These are phyloP conservation scores for Epizoanthus scotinus DNA, from an alignment of 92 coral and sea anemone species.

Conservation along the genomic window DNA sequence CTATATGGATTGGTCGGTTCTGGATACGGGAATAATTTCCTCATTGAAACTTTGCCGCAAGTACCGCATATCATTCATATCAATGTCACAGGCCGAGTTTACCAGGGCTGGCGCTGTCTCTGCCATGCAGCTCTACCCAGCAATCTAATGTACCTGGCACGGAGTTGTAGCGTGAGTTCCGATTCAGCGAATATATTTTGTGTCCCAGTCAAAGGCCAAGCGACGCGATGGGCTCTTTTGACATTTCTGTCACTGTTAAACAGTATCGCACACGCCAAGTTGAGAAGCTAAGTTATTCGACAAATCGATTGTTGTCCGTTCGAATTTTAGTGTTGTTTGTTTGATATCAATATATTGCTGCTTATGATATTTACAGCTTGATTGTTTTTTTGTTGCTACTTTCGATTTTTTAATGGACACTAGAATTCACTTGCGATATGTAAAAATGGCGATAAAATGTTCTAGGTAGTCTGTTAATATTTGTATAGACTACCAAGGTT, in stretches of 20 bases:
- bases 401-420: too few relatives aligned
- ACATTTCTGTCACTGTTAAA: conserved; percentile 25
- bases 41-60: conserved; percentile 31
- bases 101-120: neutral
- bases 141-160: conserved; percentile 17
- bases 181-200: conserved; percentile 13
- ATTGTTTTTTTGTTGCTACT: too few relatives aligned
- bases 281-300: conserved; percentile 30
- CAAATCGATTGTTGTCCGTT: conserved; percentile 2
- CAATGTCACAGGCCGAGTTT: conserved; percentile 11
- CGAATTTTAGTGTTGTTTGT: conserved; percentile 4
- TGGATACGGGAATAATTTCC: neutral
- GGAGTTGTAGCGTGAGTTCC: conserved; percentile 2
- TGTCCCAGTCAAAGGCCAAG: too few relatives aligned
- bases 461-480: too few relatives aligned
- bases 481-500: too few relatives aligned
- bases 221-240: conserved; percentile 2
- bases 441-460: too few relatives aligned
- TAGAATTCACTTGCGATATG: too few relatives aligned
- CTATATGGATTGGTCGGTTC: neutral
- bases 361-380: neutral
- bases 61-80: conserved; percentile 16
- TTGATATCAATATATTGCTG: conserved; percentile 2
- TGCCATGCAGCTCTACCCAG: neutral
- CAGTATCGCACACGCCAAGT: neutral